These are phyloP conservation scores for Andricus grossulariae DNA, from an alignment of 1,140 invertebrate genomes.

Conservation along the genomic window DNA sequence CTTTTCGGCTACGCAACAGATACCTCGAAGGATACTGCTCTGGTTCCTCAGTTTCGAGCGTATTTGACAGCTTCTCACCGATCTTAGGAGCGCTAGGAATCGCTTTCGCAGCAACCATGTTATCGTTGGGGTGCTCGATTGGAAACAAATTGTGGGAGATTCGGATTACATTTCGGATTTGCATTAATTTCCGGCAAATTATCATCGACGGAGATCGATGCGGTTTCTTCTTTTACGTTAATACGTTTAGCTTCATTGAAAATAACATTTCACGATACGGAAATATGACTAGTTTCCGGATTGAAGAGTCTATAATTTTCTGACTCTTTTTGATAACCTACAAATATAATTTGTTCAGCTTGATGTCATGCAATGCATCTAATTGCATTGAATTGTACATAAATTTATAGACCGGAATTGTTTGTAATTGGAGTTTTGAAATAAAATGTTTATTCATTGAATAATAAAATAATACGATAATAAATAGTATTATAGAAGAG, in stretches of 20 bases:
- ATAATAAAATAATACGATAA: no score
- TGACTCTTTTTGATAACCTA: slow-evolving; percentile 45
- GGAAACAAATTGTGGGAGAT: neutral
- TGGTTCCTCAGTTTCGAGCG: no score
- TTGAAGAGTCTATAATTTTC: slow-evolving; percentile 42
- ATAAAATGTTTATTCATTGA: no score
- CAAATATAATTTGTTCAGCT: slow-evolving; percentile 40
- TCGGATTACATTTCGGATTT: neutral
- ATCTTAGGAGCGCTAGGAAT: no score
- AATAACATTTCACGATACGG: neutral
- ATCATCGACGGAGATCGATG: no score
- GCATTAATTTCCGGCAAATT: neutral
- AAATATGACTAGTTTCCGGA: slow-evolving; percentile 25
- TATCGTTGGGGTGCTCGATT: neutral
- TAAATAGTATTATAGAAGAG: no score
- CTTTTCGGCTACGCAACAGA: neutral
- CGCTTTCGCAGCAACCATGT: neutral
- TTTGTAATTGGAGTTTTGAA: no score
- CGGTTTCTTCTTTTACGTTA: no score
- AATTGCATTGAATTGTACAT: no score
- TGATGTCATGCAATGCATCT: no score
- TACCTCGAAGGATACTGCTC: neutral
- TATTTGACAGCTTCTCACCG: no score
- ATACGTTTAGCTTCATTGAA: slow-evolving; percentile 18
- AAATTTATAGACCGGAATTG: no score